Evolutionary conservation across 2,888 invertebrate species (phyloP), one percentile per base, ranked within the genome.

Genomic region (Morpho deidamia): DNA sequence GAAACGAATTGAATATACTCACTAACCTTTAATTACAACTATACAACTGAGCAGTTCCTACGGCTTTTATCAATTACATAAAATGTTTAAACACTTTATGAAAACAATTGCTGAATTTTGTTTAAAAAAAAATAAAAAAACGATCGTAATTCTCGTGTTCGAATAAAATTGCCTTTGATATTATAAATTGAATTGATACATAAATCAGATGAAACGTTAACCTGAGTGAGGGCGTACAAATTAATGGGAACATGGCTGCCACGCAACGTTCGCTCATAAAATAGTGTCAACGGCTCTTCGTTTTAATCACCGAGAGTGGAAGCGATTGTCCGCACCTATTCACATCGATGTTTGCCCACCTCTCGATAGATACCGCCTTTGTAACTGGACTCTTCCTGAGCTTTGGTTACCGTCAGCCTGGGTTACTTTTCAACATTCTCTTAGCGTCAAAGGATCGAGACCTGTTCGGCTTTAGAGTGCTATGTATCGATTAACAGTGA

Each of bases 231-330:
- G 69, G 66, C 60, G 67, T 59, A 67, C 68, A 81, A 81, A 81
- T 83, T 76, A 78, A 83, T 78, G 71, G 71, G 67, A 72, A 69
- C 72, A 70, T 70, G 64, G 66, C 69, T 70, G 75, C 71, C 72
- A 74, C 70, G 74, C 72, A 65, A 70, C 68, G 72, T 68, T 64
- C 72, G 77, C 73, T 82, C 81, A 79, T 83, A 82, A 85, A 86
- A 83, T 82, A 81, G 82, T 85, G 86, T 86, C 85, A 83, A 82
- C 81, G 79, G 74, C 83, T 83, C 81, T 86, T 76, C 77, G 74
- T 73, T 86, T 89, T 89, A 88, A 89, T 89, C 86, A 89, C 83
- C 72, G 82, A 80, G 83, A 88, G 87, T 86, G 81, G 78, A 70
- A 76, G 77, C 78, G 81, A 82, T 83, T 82, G 87, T 83, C 77